Conservation (phyloP, 2,113 vertebrate species). For the Aptenodytes patagonicus region DNA sequence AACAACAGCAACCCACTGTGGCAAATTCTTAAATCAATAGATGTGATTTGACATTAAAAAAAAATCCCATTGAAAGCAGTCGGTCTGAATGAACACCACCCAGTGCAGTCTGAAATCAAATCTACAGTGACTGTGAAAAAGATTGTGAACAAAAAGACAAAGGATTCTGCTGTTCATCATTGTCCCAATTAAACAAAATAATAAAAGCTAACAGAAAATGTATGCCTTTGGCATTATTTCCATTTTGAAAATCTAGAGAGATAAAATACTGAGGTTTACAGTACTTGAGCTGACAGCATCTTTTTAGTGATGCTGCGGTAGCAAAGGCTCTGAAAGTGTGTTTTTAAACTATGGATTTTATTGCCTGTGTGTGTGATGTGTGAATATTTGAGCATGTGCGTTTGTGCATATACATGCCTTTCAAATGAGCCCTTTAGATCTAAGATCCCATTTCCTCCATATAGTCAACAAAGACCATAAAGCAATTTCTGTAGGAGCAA, state of each 20-base stretch:
- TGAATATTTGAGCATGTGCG: conserved; percentile 32
- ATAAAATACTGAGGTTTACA: neutral
- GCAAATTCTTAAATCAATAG: conserved; percentile 19
- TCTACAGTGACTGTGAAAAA: neutral
- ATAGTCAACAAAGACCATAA: conserved; percentile 54
- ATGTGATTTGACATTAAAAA: neutral
- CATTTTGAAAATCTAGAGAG: neutral
- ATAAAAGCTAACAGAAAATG: neutral
- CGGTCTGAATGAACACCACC: neutral
- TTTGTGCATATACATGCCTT: conserved; percentile 38
- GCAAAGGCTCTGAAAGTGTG: neutral
- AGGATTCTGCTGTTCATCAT: neutral
- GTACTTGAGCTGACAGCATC: neutral
- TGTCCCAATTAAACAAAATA: neutral
- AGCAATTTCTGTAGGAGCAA: conserved; percentile 58
- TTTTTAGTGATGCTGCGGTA: neutral
- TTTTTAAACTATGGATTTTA: conserved; percentile 22
- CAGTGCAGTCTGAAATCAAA: neutral
- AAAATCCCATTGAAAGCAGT: neutral
- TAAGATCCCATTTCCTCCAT: conserved; percentile 54
- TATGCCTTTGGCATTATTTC: neutral
- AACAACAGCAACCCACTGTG: neutral
- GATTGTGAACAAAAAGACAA: neutral
- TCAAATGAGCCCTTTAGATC: conserved; percentile 42
- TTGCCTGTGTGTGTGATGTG: neutral